Evolutionary conservation across 2,797 vertebrate species (phyloP), one percentile per base, ranked within the genome.

Genomic region (Malacoraja senta): DNA sequence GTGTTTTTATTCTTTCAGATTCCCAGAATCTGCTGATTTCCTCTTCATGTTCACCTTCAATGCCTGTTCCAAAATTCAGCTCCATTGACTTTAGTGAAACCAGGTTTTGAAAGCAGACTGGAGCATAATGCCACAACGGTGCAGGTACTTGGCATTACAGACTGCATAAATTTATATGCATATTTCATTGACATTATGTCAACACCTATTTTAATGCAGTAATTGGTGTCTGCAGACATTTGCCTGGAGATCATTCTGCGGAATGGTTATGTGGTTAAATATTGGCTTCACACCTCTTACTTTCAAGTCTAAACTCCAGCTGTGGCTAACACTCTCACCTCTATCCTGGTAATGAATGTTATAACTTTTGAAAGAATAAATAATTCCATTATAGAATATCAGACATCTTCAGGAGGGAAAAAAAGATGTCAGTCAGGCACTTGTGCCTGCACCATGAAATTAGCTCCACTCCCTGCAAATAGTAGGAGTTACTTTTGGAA

Each of bases 211-310:
- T 71, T 35, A 91, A 35, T 38, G 6, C 71, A 21, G 68, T 44
- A 35, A 19, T 65, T 1, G 63, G 13, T n/a, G 61, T 29, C 12
- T 32, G 53, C 38, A 32, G 61, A 65, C 63, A 91, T 91, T 72
- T 72, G 88, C 68, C 68, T 44, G 38, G 44, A 74, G 32, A 91
- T 0, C 24, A 44, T 26, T 7, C 24, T 9, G 9, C 35, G 65
- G 71, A 91, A 65, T 53, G 68, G 90, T 72, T 91, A 72, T 72
- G 90, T 91, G 90, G 90, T 92, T 88, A 68, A 63, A 63, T n/a
- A 9, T 88, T 88, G 84, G 63, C 84, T 92, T 92, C 90, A 92
- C 90, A 92, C 90, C 90, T 92, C 71, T 44, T 8, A 88, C 26
- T 74, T 92, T 53, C 35, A 92, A 4, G 2, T 91, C 72, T 91